These are phyloP conservation scores for Gallinago media DNA, from an alignment of 2,113 vertebrate genomes.

Conservation along the genomic window DNA sequence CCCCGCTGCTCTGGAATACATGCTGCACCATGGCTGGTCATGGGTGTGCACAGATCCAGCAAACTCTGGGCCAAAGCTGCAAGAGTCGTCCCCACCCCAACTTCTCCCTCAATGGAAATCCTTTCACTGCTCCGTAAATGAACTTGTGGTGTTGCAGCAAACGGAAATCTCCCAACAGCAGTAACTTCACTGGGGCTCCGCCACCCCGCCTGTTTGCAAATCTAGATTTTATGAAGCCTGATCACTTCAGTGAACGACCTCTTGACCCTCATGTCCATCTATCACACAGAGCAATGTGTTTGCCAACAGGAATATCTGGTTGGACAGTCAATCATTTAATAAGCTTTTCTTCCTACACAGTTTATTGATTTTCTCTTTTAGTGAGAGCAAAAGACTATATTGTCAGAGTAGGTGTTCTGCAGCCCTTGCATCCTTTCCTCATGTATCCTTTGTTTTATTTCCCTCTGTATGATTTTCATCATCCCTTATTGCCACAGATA, in stretches of 20 bases:
- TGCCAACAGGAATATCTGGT: neutral
- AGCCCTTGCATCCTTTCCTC: neutral
- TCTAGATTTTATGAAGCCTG: constrained; percentile 6
- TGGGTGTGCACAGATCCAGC: rapidly evolving
- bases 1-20: neutral
- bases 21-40: rapidly evolving
- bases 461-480: constrained; percentile 40
- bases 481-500: constrained; percentile 21
- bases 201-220: neutral
- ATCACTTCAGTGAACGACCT: neutral
- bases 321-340: constrained; percentile 37
- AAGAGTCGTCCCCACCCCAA: neutral
- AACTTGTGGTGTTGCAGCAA: rapidly evolving
- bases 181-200: neutral
- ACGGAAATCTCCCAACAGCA: neutral
- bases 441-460: constrained; percentile 31
- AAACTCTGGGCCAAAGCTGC: neutral
- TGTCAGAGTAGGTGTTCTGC: constrained; percentile 44
- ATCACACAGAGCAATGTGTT: constrained; percentile 17
- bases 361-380: constrained; percentile 39
- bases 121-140: neutral
- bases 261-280: constrained; percentile 16
- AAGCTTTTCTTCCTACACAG: constrained; percentile 36
- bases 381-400: constrained; percentile 2
- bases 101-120: neutral